Base-by-base conservation (phyloP, 2,797 vertebrate genomes). In the Lacerta bilineata region DNA sequence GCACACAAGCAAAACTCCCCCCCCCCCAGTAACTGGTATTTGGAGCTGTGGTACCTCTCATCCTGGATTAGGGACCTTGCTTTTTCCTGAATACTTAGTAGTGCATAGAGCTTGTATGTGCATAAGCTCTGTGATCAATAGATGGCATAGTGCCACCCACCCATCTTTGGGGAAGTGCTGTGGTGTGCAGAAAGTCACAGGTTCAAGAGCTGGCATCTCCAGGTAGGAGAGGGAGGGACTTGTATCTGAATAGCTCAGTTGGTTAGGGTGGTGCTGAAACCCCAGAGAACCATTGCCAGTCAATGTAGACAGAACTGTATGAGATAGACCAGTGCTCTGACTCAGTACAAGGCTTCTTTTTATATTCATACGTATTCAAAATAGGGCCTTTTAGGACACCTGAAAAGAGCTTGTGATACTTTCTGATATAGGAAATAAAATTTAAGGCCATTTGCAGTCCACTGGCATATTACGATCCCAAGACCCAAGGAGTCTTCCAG, bases 391-490 rank as follows among this genome's bases (percentile, higher is more conserved):
- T 59, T n/a, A n/a, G 17, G n/a, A 80, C 8, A 3, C 8, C 46
- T 72, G 69, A 43, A 74, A 43, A 72, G 50, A 61, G 33, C 11
- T 13, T 39, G 78, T 80, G 33, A 79, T 20, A 15, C 2, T 80
- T 11, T 86, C 66, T 61, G 77, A 55, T 69, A 29, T 69, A 36
- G 68, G 41, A n/a, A 87, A 4, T 43, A 0, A 61, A 68, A 91
- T 81, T 17, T 27, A 79, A 79, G 87, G 75, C 69, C 84, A 80
- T 81, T 85, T 90, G 75, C 72, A 80, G 39, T 76, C 17, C 75
- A 41, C 80, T 89, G 89, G 27, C 75, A 80, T 85, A 33, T 91
- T 87, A 64, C 27, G n/a, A 25, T 61, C 41, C 41, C 50, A 78
- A 74, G 4, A 39, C 41, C 1, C 2, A 91, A 87, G 39, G 29